These are phyloP conservation scores for Porphyrio hochstetteri DNA, from an alignment of 2,113 vertebrate species.

Conservation along the genomic window DNA sequence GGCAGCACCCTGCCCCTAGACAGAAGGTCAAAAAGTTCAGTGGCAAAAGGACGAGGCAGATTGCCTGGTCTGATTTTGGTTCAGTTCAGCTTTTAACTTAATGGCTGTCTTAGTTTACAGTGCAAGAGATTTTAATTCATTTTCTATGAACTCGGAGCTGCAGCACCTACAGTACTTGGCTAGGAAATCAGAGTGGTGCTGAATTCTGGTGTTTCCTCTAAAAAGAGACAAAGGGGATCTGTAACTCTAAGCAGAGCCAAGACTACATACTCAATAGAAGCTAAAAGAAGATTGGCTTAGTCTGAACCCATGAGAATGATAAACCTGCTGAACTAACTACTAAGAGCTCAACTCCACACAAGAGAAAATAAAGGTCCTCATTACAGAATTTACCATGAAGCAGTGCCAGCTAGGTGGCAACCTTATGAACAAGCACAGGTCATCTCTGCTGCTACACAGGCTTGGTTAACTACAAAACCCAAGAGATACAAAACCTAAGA, in stretches of 20 bases:
- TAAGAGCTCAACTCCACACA: neutral
- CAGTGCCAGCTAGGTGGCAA: neutral
- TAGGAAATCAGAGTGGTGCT: neutral
- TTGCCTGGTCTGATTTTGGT: neutral
- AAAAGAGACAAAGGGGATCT: conserved; percentile 25
- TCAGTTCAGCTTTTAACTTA: neutral
- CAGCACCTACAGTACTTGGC: neutral
- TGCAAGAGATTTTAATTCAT: neutral
- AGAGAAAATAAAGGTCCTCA: neutral
- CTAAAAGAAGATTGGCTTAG: conserved; percentile 22
- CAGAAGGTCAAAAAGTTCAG: neutral
- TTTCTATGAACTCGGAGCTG: neutral
- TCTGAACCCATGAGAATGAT: neutral
- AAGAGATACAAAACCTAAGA: neutral
- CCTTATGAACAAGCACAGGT: neutral
- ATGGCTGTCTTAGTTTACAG: neutral
- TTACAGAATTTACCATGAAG: neutral
- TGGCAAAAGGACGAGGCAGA: neutral
- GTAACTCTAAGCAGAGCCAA: conserved; percentile 27
- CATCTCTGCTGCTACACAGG: neutral
- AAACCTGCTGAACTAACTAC: neutral
- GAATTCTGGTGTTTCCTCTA: neutral
- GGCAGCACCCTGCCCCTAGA: neutral
- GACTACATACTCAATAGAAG: neutral
- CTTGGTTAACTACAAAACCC: neutral